Evolutionary conservation across 2,888 invertebrate species (phyloP).

Genomic region (Microctonus aethiopoides): DNA sequence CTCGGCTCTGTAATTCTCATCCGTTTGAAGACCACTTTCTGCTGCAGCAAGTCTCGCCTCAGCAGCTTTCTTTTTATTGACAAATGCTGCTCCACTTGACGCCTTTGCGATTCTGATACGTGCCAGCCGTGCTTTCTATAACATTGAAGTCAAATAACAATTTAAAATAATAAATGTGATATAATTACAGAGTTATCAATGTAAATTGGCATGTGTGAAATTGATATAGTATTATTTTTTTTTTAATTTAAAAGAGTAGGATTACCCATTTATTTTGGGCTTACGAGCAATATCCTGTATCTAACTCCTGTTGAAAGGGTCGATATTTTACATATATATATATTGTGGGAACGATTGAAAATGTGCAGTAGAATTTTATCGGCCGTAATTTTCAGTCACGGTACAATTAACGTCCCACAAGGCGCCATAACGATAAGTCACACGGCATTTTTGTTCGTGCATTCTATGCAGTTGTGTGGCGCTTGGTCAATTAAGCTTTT

Average conservation of each 20-base stretch:
- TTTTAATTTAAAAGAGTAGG: not conserved
- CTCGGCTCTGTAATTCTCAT: conserved; percentile 90
- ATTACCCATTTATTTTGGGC: not conserved
- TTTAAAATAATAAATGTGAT: not conserved
- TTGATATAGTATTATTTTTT: not conserved
- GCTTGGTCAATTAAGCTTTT: conserved; percentile 48
- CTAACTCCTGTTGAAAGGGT: not conserved
- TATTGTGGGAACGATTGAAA: conserved; percentile 9
- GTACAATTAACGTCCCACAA: conserved; percentile 29
- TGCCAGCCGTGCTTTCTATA: conserved; percentile 98
- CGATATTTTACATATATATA: not conserved
- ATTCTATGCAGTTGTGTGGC: not conserved
- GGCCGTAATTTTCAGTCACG: conserved; percentile 26
- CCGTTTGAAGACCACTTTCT: conserved; percentile 91
- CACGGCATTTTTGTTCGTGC: not conserved
- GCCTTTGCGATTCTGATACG: conserved; percentile 99
- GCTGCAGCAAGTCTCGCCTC: conserved; percentile 94
- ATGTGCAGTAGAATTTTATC: conserved; percentile 28
- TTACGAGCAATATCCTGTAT: not conserved
- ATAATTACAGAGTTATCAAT: too few relatives aligned
- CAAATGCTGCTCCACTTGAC: conserved; percentile 97
- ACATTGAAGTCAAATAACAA: conserved; percentile 49
- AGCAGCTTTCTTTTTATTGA: conserved; percentile 98
- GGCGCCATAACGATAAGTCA: conserved; percentile 21
- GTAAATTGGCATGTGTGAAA: too few relatives aligned